phyloP scores from a whole-genome alignment of 2,888 invertebrate genomes.

The Eristalinus sepulchralis region DNA sequence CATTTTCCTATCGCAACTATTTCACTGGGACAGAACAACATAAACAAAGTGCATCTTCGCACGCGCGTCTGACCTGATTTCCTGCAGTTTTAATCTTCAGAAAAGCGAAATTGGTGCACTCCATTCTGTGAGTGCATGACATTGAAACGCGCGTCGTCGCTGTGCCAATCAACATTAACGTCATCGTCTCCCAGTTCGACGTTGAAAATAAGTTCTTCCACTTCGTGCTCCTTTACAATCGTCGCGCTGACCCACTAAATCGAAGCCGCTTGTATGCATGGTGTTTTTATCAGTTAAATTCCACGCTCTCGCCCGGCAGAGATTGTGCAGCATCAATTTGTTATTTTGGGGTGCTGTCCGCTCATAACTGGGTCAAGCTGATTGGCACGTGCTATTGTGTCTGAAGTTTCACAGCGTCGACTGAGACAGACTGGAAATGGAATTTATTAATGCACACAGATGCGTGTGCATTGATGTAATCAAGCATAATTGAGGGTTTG shows the following conservation, averaged over 20 bases:
- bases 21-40: not conserved
- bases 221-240: not conserved
- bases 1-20: not conserved
- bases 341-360: not conserved
- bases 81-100: not conserved
- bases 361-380: not conserved
- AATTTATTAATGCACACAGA: not conserved
- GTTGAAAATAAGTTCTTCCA: not conserved
- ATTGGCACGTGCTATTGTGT: not conserved
- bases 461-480: not conserved
- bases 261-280: not conserved
- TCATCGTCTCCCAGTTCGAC: not conserved
- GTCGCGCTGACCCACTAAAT: not conserved
- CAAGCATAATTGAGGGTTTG: not conserved
- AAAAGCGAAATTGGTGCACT: not conserved
- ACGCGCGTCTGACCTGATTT: not conserved
- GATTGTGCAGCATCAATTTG: not conserved
- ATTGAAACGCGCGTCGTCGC: not conserved
- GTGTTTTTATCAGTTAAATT: not conserved
- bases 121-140: not conserved
- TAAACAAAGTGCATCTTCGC: not conserved
- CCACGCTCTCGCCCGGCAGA: not conserved
- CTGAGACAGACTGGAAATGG: not conserved
- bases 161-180: not conserved
- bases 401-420: not conserved